A percentile compares a stretch with the other conserved stretches of the same genome.
Conservation (phyloP, 2,797 vertebrate genomes). For the Octomys mimax region DNA sequence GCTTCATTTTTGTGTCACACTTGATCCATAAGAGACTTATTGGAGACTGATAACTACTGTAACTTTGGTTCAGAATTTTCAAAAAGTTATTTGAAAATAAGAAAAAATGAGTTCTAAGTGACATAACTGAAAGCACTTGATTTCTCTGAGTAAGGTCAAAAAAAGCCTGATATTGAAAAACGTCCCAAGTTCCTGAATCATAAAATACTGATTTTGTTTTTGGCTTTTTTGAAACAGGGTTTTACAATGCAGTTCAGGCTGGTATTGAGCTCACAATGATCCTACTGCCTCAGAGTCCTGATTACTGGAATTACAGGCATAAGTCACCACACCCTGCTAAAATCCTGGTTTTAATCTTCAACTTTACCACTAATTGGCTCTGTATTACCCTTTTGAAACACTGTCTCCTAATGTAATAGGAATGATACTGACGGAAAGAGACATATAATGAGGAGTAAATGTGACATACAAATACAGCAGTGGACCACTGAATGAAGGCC, state of each 20-base stretch:
- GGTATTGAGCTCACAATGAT: too few species aligned
- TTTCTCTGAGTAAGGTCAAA: neutral
- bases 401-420: conserved; percentile 38
- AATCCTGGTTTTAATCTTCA: neutral
- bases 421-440: conserved; percentile 2
- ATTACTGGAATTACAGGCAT: too few species aligned
- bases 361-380: neutral
- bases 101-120: neutral
- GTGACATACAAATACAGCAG: neutral
- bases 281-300: too few species aligned
- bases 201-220: neutral
- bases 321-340: neutral
- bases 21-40: neutral
- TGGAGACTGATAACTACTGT: neutral
- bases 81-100: conserved; percentile 30
- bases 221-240: too few species aligned
- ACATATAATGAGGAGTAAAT: neutral
- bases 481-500: neutral
- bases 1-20: neutral
- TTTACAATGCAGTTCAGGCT: too few species aligned
- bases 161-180: neutral
- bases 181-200: neutral
- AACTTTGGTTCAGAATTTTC: conserved; percentile 46
- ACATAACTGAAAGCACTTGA: neutral
- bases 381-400: neutral